Base-by-base conservation (phyloP, 2,888 invertebrate genomes). In the Dione juno region DNA sequence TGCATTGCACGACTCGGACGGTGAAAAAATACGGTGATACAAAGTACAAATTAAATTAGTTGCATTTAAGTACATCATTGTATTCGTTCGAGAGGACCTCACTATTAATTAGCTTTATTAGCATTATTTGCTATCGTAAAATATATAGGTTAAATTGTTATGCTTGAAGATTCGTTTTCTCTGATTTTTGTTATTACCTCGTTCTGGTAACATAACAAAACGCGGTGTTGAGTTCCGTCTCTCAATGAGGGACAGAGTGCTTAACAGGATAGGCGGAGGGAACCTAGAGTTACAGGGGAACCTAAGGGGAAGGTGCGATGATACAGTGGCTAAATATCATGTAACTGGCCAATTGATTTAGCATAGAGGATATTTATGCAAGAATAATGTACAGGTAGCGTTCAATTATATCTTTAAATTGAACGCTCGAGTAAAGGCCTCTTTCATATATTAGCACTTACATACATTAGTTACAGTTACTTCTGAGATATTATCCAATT, bases 41-140 rank as follows among this genome's bases (percentile, higher is more conserved):
- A 73, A 71, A 76, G 66, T 76, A 76, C 77, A 77, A 77, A 78
- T 79, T 80, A 79, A 79, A 79, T 80, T 77, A 79, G 76, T 68
- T 74, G 74, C 77, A 76, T 77, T 75, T 71, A 74, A 69, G 70
- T 61, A 75, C 69, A 70, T 53, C 69, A 73, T 54, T 71, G 73
- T 76, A 70, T 72, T 74, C 72, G 70, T 72, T 53, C 40, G 74
- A 70, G 71, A 72, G 65, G 40, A 72, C 67, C 67, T 69, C 40
- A 73, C 74, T 76, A 75, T 77, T 76, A 79, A 77, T 64, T 79
- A 74, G 73, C 67, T 75, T 43, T 71, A 78, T 78, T 76, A 50
- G 50, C 7, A 21, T 58, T 48, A 45, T 68, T 67, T 68, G 61
- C 53, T 52, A 65, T 19, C 2, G 5, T 5, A 28, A 28, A 28